Conservation (phyloP, 2,797 vertebrate genomes). For the Lepus oiostolus region DNA sequence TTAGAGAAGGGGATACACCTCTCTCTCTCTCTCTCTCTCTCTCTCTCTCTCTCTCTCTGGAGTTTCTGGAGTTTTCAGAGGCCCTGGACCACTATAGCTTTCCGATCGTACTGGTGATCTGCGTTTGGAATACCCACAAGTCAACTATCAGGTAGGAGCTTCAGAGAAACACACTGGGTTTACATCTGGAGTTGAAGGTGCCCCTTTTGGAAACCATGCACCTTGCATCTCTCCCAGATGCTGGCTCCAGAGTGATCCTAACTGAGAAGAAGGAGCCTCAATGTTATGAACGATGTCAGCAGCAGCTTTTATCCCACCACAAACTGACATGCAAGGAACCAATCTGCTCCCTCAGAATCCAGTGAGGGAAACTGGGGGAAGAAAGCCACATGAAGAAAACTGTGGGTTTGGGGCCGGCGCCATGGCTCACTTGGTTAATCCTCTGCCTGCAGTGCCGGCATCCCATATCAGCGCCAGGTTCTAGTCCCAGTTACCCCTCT, state of each 20-base stretch:
- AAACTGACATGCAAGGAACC: accelerated
- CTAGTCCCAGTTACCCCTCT: too few relatives aligned
- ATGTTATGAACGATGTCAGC: background rate
- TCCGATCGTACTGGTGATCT: background rate
- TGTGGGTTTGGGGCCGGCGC: background rate
- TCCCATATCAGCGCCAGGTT: too few relatives aligned
- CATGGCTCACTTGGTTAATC: too few relatives aligned
- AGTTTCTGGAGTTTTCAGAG: background rate
- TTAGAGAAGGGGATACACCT: too few relatives aligned
- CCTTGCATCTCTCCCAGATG: background rate
- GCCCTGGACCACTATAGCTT: background rate
- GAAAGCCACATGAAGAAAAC: too few relatives aligned
- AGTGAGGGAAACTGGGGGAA: background rate
- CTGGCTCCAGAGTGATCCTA: background rate
- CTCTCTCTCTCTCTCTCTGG: too few relatives aligned
- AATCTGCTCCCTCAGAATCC: background rate
- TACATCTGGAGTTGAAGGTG: background rate
- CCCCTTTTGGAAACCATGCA: accelerated
- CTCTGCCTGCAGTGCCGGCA: too few relatives aligned
- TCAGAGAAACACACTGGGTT: background rate
- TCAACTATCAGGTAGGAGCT: too few relatives aligned
- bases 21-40: too few relatives aligned
- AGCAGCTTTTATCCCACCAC: background rate
- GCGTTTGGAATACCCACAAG: background rate
- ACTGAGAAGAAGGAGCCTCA: background rate